Conservation (phyloP, 2,888 invertebrate species). For the Limnephilus rhombicus region DNA sequence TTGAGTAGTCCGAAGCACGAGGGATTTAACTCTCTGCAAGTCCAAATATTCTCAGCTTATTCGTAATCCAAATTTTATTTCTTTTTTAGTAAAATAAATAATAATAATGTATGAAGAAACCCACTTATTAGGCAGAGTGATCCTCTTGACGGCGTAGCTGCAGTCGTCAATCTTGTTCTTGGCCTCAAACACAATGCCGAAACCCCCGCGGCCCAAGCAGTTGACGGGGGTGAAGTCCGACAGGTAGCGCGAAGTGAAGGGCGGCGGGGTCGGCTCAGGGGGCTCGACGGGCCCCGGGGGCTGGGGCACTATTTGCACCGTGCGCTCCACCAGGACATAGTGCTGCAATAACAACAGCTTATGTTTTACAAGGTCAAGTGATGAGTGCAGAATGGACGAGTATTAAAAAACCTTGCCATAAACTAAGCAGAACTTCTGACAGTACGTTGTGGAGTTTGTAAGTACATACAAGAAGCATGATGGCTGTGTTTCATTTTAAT, state of each 20-base stretch:
- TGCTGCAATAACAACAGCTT: constrained; percentile 67
- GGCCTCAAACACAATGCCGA: constrained; percentile 97
- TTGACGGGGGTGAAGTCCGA: constrained; percentile 90
- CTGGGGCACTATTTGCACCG: constrained; percentile 68
- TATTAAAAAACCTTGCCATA: too few species aligned
- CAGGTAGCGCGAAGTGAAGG: constrained; percentile 83
- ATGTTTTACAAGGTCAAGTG: background rate
- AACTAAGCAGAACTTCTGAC: too few species aligned
- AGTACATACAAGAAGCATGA: too few species aligned
- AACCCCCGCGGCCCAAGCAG: constrained; percentile 94
- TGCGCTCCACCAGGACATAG: constrained; percentile 72
- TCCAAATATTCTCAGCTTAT: too few species aligned
- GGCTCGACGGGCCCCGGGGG: background rate
- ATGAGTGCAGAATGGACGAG: background rate
- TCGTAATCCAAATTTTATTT: too few species aligned
- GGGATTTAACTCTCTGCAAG: too few species aligned
- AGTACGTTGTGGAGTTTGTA: too few species aligned
- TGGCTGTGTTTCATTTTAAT: too few species aligned
- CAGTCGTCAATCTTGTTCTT: constrained; percentile 96
- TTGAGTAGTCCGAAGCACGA: too few species aligned
- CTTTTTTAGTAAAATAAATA: too few species aligned
- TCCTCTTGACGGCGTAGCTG: constrained; percentile 96
- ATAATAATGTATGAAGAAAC: constrained; percentile 60
- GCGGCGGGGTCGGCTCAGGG: constrained; percentile 66
- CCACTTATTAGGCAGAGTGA: constrained; percentile 88